phyloP scores from a whole-genome alignment of 2,888 invertebrate genomes.

The Choristoneura rosaceana region DNA sequence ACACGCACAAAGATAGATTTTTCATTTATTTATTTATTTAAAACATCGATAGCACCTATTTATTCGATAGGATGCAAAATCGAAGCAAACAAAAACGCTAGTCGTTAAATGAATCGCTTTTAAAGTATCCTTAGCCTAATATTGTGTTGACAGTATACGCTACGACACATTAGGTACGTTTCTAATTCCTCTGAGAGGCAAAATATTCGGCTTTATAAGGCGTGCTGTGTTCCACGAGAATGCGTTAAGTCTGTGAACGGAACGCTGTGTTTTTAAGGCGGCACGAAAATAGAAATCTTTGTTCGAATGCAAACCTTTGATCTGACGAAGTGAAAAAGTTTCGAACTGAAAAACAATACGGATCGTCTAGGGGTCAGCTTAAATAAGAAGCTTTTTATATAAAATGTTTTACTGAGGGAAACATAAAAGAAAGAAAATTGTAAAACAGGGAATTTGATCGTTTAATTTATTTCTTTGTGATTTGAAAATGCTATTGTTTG shows the following conservation, averaged over 20 bases:
- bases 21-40: too few species aligned
- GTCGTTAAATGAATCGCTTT: neutral
- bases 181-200: slow-evolving; percentile 57
- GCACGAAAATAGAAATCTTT: slow-evolving; percentile 16
- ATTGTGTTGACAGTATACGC: slow-evolving; percentile 42
- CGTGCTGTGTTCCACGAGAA: slow-evolving; percentile 17
- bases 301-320: slow-evolving; percentile 25
- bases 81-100: neutral
- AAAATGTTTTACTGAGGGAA: neutral
- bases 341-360: slow-evolving; percentile 1
- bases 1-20: too few species aligned
- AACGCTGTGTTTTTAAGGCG: slow-evolving; percentile 27
- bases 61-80: neutral
- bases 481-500: neutral
- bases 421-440: neutral
- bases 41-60: too few species aligned
- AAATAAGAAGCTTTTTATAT: neutral
- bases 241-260: slow-evolving; percentile 25
- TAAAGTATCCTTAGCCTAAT: neutral
- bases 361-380: neutral
- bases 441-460: neutral
- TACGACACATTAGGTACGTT: slow-evolving; percentile 48
- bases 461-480: neutral
- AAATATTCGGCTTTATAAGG: slow-evolving; percentile 49
- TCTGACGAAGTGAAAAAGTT: slow-evolving; percentile 13